Base-by-base conservation (phyloP, 2,797 vertebrate species). In the Coregonus ussuriensis region DNA sequence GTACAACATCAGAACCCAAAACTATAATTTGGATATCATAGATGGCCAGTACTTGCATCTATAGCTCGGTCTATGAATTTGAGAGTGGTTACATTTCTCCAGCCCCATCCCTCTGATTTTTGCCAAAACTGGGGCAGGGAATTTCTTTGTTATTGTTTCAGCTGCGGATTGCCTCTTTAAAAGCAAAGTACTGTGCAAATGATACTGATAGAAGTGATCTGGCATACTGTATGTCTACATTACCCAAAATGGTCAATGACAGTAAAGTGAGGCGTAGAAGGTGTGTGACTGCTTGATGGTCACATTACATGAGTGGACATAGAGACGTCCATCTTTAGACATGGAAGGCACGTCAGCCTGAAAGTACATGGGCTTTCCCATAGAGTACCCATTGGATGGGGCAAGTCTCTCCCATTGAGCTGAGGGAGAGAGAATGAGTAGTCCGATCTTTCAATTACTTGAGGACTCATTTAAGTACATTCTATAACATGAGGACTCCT, bases 241-340 rank as follows among this genome's bases (percentile, higher is more conserved):
- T 91, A 95, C 94, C 94, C 94, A 29, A 86, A 92, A 81, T 94
- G 91, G 4, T 82, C 83, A 41, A 95, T 86, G 1, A 95, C 79
- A 4, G 82, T 72, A 78, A 92, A 87, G 31, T 79, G 87, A 18
- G 85, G 91, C 0, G 0, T 51, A 35, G 92, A 89, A 89, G 31
- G 79, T 69, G 81, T 81, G 83, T 0, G 91, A 91, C 75, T 52
- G 82, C 66, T 88, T 82, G 0, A 79, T 59, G 14, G 93, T 94
- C 2, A 75, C 90, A 0, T 90, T 86, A 63, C 94, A 95, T 14
- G 62, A 87, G 72, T 91, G 86, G 70, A 94, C 62, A 1, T 90
- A 94, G 3, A 95, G 86, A 41, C 92, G 84, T 52, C 89, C 52
- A 0, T 83, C 70, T 1, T 72, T 68, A 0, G 74, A 72, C 11